Base-by-base conservation (phyloP, 2,113 vertebrate genomes). In the Puffinus mauretanicus region DNA sequence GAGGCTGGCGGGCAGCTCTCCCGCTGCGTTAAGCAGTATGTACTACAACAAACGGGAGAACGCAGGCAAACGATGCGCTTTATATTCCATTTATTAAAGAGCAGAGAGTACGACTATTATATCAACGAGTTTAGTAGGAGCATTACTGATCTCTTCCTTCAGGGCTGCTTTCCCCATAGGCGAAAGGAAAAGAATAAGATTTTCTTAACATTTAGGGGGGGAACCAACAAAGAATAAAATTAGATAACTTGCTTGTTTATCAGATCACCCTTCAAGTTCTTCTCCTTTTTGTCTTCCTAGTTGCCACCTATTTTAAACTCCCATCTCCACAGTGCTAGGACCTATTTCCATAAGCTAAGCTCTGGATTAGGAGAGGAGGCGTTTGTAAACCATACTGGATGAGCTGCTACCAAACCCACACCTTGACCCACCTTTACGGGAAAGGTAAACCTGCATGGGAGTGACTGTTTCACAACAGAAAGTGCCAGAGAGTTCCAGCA, bases 381-480 rank as follows among this genome's bases (percentile, higher is more conserved):
- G 2, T 10, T 32, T 9, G 25, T 13, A 25, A 85, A 11, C 22
- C 38, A 3, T 3, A 6, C 16, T 9, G 57, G 44, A 40, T 13
- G 24, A 58, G 57, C 16, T 29, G 25, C 62, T 14, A 9, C 44
- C 58, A 46, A 34, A 29, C 21, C 34, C 49, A 29, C 34, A 20
- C 42, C 47, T 44, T 16, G 7, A 32, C 20, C 22, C n/a, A 12
- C 40, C 40, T 40, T 40, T 40, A 62, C 1, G 0, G 49, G n/a
- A 22, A 34, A 44, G 57, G 19, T 20, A 47, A 62, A 51, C 13
- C 40, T 2, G 22, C 42, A 36, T 0, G 12, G 26, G 12, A 64
- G 47, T 1, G 9, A 46, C 3, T 1, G 1, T 12, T 18, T 24
- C 22, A 15, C 19, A 21, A 20, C 18, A 20, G 29, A 21, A 26